Base-by-base conservation (phyloP, 1,140 invertebrate genomes). In the Drosophila biarmipes region DNA sequence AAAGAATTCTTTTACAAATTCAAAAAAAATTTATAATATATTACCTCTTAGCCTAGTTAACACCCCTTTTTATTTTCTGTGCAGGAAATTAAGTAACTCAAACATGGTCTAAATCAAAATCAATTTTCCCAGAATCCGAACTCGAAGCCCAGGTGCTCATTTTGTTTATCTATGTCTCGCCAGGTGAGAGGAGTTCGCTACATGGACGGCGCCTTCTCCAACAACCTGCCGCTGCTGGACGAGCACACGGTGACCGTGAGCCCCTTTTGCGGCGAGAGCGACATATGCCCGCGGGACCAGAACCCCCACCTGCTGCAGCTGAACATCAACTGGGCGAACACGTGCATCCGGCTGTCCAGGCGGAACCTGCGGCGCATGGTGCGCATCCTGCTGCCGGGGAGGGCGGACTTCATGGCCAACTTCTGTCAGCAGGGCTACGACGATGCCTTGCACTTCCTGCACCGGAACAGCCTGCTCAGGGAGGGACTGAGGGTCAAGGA, bases 371-470 rank as follows among this genome's bases (percentile, higher is more conserved):
- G 98, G 84, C 94, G 98, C 54, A 95, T 99, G 85, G 95, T 96
- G 0, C 94, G 97, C 59, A 98, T 98, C 78, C 93, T 99, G 6
- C 98, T 99, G 92, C 98, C 99, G 24, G 98, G 98, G 1, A 96
- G 96, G 79, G 96, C 97, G 5, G 98, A 99, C 92, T 95, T 97
- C 62, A 92, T 98, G 19, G 97, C 97, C 61, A 96, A 97, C 78
- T 98, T 99, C 95, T 99, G 98, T 91, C 97, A 98, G 82, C 98
- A 99, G 93, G 98, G 98, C 17, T 99, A 99, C 92, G 97, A 99
- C 82, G 98, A 99, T 92, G 97, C 98, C 0, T 93, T 99, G 0
- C 94, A 96, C 58, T 99, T 98, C 93, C 93, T 99, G 40, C 97
- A 98, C 75, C 94, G 96, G 61, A 98, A 98, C 91, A 97, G 97